phyloP scores from a whole-genome alignment of 2,888 invertebrate species.

The Polydrusus pterygomalis region DNA sequence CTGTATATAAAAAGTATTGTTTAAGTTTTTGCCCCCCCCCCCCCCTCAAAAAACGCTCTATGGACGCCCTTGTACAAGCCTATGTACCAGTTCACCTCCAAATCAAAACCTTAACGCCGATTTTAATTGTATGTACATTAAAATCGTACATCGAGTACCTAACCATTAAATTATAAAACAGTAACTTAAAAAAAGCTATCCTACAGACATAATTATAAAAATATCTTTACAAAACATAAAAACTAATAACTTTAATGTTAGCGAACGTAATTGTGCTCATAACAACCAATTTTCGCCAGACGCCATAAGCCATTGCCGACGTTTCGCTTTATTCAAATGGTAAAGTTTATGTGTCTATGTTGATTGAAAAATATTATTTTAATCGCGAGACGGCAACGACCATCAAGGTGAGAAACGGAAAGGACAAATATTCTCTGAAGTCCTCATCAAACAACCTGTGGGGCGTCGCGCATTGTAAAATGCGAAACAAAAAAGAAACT shows the following conservation, averaged over 20 bases:
- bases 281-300: conserved; percentile 24
- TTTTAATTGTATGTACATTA: not conserved
- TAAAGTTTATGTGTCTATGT: conserved; percentile 28
- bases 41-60: too few species aligned
- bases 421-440: not conserved
- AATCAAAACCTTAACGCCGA: too few species aligned
- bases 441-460: too few species aligned
- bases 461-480: too few species aligned
- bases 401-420: not conserved
- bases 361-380: conserved; percentile 25
- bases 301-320: conserved; percentile 25
- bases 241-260: conserved; percentile 23
- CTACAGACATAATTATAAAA: not conserved
- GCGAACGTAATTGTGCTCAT: conserved; percentile 22
- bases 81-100: too few species aligned
- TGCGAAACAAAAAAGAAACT: too few species aligned
- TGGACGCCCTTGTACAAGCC: too few species aligned
- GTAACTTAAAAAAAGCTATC: conserved; percentile 9
- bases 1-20: too few species aligned
- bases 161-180: conserved; percentile 6
- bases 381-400: not conserved
- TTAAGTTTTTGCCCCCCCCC: too few species aligned
- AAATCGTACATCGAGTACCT: not conserved
- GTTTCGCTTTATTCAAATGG: conserved; percentile 33
- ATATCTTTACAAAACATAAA: not conserved